phyloP scores from a whole-genome alignment of 2,113 vertebrate genomes.

The Spermophilus dauricus region DNA sequence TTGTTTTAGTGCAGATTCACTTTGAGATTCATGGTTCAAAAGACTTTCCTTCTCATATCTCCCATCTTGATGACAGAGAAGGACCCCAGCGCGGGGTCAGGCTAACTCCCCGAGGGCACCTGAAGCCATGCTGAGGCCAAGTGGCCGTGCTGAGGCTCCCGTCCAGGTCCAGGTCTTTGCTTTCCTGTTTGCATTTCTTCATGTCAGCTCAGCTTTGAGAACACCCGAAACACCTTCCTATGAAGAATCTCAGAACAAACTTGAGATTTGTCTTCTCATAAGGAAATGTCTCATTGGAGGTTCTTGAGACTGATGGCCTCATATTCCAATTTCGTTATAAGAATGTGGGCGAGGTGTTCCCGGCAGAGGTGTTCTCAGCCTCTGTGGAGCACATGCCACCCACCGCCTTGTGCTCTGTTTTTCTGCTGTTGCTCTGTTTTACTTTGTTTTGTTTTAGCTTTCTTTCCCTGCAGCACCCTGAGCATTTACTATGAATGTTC shows the following conservation, averaged over 20 bases:
- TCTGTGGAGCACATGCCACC: fast-evolving
- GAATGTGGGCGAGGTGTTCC: fast-evolving
- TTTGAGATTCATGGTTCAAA: neutral
- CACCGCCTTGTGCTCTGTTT: too few relatives aligned
- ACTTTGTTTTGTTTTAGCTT: too few relatives aligned
- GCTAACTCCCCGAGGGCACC: too few relatives aligned
- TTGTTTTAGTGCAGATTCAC: fast-evolving
- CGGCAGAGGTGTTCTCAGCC: too few relatives aligned
- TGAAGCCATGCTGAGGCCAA: fast-evolving
- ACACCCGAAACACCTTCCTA: fast-evolving
- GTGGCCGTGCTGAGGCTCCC: fast-evolving
- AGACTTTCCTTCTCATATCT: neutral
- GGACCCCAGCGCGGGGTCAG: fast-evolving
- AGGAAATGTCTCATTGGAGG: neutral
- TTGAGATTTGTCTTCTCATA: neutral
- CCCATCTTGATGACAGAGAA: fast-evolving
- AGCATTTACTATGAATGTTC: fast-evolving
- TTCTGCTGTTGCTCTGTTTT: too few relatives aligned
- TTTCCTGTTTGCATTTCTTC: neutral
- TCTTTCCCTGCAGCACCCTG: neutral
- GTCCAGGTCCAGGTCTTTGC: fast-evolving
- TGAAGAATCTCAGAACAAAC: neutral
- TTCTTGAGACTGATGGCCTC: neutral
- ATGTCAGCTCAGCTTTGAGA: neutral
- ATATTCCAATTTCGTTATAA: fast-evolving